Evolutionary conservation across 2,797 vertebrate genomes (phyloP), one percentile per base, ranked within the genome.

Genomic region (Choloepus didactylus): DNA sequence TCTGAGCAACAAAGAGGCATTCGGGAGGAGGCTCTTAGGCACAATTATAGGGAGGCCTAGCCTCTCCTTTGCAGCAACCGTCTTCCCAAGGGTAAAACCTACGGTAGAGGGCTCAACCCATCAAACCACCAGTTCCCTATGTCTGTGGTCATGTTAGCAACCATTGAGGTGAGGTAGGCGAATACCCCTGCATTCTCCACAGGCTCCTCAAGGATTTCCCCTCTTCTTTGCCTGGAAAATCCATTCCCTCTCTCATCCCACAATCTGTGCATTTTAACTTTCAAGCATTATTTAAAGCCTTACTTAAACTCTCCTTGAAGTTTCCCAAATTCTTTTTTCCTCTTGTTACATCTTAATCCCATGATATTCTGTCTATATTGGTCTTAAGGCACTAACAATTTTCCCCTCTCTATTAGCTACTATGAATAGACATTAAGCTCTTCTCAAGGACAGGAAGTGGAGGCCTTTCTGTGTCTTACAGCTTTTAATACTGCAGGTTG

Each of bases 191-290:
- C 35, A 35, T 35, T 35, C 35, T 35, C 35, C 35, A 35, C 35
- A 35, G 35, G 35, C 35, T 35, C 35, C 35, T 35, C 87, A 95
- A 75, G 75, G 81, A 66, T 88, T 81, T 82, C n/a, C 88, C 54
- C 49, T 83, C 25, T 76, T 88, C 18, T 93, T 91, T 91, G 51
- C 46, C 79, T 89, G 5, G 70, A 87, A 95, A 60, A 93, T 72
- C 76, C 38, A 75, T 72, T 83, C n/a, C 27, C n/a, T 31, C 54
- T 81, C 51, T 72, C 23, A 84, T 54, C 67, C 46, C 6, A 77
- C 72, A 94, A 75, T 80, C 85, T 96, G 87, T 93, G 35, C 49
- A 91, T 84, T 91, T 91, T 89, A 86, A 94, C 85, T 94, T 97
- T 9, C 87, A 81, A 85, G 59, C 5, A 14, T 66, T 21, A 18